phyloP scores from a whole-genome alignment of 1,140 invertebrate genomes.

The Callitettix versicolor region DNA sequence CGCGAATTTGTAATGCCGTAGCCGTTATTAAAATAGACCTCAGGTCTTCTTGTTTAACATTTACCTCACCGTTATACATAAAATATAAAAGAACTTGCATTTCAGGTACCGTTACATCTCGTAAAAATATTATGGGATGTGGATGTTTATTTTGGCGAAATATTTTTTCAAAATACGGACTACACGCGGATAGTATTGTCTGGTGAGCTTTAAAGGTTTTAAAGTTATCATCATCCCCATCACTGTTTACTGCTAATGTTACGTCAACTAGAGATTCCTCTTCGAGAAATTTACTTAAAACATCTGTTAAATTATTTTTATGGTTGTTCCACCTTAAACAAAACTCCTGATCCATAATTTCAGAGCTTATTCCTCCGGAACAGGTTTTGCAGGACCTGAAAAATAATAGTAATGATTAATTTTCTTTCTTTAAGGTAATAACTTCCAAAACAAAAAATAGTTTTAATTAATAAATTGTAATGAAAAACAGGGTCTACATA shows the following conservation, averaged over 20 bases:
- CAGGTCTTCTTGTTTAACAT: conserved; percentile 75
- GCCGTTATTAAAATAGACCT: conserved; percentile 83
- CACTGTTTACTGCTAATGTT: conserved; percentile 70
- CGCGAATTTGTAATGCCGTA: conserved; percentile 80
- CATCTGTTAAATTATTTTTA: conserved; percentile 77
- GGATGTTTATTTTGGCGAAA: conserved; percentile 83
- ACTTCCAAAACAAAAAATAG: too few species aligned
- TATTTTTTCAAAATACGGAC: conserved; percentile 88
- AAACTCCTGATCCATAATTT: conserved; percentile 79
- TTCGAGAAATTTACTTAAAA: conserved; percentile 72
- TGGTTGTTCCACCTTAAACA: conserved; percentile 92
- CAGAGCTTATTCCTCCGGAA: background rate
- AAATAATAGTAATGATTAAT: too few species aligned
- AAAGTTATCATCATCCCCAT: conserved; percentile 47
- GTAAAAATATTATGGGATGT: conserved; percentile 84
- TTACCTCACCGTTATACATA: conserved; percentile 86
- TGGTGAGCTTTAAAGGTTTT: conserved; percentile 82
- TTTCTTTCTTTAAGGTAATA: too few species aligned
- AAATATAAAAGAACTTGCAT: conserved; percentile 79
- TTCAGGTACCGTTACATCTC: conserved; percentile 77
- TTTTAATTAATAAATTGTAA: too few species aligned
- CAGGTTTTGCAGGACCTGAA: background rate
- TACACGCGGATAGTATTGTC: conserved; percentile 86
- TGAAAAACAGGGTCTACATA: too few species aligned
- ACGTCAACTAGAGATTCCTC: conserved; percentile 83